Evolutionary conservation across 2,113 vertebrate genomes (phyloP).

Genomic region (Mesembrinibis cayennensis): DNA sequence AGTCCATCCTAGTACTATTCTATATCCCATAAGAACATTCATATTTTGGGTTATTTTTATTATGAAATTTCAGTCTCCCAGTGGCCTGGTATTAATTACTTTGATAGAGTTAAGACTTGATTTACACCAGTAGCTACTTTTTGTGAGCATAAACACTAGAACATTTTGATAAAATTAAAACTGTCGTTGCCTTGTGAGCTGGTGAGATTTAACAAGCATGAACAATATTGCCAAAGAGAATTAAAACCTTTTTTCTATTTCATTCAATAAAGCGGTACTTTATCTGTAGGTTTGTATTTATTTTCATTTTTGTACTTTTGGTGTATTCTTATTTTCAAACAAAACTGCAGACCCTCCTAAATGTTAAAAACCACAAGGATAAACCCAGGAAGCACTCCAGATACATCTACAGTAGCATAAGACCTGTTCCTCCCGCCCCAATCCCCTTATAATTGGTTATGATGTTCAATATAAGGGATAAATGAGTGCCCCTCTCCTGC

Average conservation of each 20-base stretch:
- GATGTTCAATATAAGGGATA: conserved; percentile 61
- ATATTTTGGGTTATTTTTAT: conserved; percentile 39
- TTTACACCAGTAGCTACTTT: conserved; percentile 61
- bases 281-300: conserved; percentile 17
- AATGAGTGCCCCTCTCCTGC: conserved; percentile 58
- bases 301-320: not conserved
- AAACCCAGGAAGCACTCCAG: conserved; percentile 15
- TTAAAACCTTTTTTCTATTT: not conserved
- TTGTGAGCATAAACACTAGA: conserved; percentile 44
- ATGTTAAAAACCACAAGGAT: not conserved
- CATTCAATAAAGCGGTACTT: conserved; percentile 11
- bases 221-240: not conserved
- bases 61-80: not conserved
- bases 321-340: conserved; percentile 1
- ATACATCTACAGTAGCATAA: not conserved
- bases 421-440: not conserved
- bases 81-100: conserved; percentile 66
- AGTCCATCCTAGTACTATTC: not conserved
- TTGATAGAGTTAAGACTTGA: conserved; percentile 49
- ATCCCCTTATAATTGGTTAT: conserved; percentile 56
- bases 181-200: conserved; percentile 30
- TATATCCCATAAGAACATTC: conserved; percentile 29
- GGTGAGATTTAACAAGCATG: conserved; percentile 42
- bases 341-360: not conserved
- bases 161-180: conserved; percentile 65